Percentiles rank a stretch among this genome's conserved stretches.
phyloP scores from a whole-genome alignment of 2,113 vertebrate species.

The Vulpes lagopus region DNA sequence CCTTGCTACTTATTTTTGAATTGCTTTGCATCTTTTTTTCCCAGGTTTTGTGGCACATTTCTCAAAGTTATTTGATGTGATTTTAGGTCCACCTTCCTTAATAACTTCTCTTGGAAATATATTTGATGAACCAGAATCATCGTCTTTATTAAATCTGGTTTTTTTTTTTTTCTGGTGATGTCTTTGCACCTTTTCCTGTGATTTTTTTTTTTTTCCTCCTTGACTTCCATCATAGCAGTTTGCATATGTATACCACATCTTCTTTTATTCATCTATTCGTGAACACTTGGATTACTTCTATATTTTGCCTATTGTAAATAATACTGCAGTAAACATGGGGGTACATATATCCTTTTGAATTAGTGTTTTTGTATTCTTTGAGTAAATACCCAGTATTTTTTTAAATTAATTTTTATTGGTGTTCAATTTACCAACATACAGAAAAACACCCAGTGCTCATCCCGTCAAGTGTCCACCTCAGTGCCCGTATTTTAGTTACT shows the following conservation, averaged over 20 bases:
- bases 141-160: neutral
- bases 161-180: neutral
- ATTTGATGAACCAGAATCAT: constrained; percentile 77
- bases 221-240: neutral
- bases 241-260: neutral
- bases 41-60: constrained; percentile 83
- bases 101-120: constrained; percentile 70
- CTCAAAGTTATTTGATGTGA: constrained; percentile 83
- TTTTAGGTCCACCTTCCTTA: constrained; percentile 80
- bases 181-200: neutral
- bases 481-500: neutral
- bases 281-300: neutral
- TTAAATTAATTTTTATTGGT: no score
- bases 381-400: neutral
- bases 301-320: neutral
- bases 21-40: constrained; percentile 81
- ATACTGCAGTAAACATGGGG: neutral
- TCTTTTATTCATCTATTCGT: neutral
- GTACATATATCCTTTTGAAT: neutral
- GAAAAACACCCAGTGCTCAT: no score
- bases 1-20: constrained; percentile 85
- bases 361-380: neutral
- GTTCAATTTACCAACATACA: no score
- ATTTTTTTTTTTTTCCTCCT: neutral
- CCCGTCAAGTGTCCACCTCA: no score